Base-by-base conservation (phyloP, 2,797 vertebrate species). In the Parauchenoglanis punctatus region DNA sequence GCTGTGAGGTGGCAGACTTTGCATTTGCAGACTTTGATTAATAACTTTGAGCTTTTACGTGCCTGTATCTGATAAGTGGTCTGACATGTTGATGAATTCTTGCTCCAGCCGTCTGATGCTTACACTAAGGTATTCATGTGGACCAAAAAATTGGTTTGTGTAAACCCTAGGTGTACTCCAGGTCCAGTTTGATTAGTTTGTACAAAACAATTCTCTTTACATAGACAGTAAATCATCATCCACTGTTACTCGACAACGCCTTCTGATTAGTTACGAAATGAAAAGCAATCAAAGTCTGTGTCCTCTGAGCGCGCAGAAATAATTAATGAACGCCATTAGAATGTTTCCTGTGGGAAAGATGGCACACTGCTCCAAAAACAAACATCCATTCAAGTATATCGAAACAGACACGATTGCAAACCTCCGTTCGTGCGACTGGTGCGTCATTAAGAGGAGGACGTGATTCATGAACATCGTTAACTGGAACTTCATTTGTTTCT, bases 251-350 rank as follows among this genome's bases (percentile, higher is more conserved):
- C 20, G 17, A 82, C 11, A 7, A 40, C 56, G 68, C 75, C 56
- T 70, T 88, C n/a, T 65, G 80, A 87, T 87, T 78, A 88, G 68
- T 73, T 85, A 54, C 31, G 40, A 81, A 85, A 88, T 81, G 76
- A 85, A 88, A 59, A 59, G 54, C 83, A 85, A 81, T 72, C 35
- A 58, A 63, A 81, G 56, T 28, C 7, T 44, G 83, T 85, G 76
- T 81, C 18, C 44, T 84, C 28, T 40, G 63, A 84, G 28, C 31
- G 35, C 80, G 73, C 78, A 18, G 68, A 82, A 67, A 68, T 81
- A 87, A 88, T 88, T 88, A 80, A 88, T 85, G 83, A 88, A 83
- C 84, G 68, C 78, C 83, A 88, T 81, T 88, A 77, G 49, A 59
- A 76, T 7, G 28, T 40, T 76, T 82, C 77, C 77, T 85, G 68